These are phyloP conservation scores for Sardina pilchardus DNA, from an alignment of 2,113 vertebrate species.

Conservation along the genomic window DNA sequence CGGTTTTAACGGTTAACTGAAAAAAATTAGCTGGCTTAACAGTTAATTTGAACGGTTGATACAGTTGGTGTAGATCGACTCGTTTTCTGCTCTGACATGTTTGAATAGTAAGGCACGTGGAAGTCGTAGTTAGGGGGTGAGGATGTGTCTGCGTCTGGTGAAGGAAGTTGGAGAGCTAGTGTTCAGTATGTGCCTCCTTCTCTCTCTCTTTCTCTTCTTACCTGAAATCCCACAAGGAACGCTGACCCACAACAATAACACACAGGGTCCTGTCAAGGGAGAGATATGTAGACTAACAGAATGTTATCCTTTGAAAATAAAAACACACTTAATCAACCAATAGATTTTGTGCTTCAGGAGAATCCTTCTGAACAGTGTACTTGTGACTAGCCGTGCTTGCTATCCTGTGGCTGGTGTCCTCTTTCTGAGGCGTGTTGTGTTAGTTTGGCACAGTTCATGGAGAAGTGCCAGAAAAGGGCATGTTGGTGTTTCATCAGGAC, in stretches of 20 bases:
- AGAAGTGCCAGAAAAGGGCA: background rate
- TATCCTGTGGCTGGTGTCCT: conserved; percentile 44
- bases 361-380: conserved; percentile 11
- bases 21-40: background rate
- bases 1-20: background rate
- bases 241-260: background rate
- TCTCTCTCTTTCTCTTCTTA: conserved; percentile 56
- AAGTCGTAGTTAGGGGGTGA: background rate
- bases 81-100: background rate
- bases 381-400: conserved; percentile 36
- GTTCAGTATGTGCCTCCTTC: conserved; percentile 58
- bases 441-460: background rate
- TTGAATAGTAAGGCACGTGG: background rate
- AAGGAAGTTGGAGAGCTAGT: conserved; percentile 25
- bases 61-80: background rate
- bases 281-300: background rate
- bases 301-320: background rate
- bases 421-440: background rate
- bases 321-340: background rate
- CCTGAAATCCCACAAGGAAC: conserved; percentile 21
- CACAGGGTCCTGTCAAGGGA: background rate
- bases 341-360: background rate
- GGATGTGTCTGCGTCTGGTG: background rate
- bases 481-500: conserved; percentile 25
- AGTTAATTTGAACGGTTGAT: background rate